These are phyloP conservation scores for Monodelphis domestica DNA, from an alignment of 2,797 vertebrate species.

Conservation along the genomic window DNA sequence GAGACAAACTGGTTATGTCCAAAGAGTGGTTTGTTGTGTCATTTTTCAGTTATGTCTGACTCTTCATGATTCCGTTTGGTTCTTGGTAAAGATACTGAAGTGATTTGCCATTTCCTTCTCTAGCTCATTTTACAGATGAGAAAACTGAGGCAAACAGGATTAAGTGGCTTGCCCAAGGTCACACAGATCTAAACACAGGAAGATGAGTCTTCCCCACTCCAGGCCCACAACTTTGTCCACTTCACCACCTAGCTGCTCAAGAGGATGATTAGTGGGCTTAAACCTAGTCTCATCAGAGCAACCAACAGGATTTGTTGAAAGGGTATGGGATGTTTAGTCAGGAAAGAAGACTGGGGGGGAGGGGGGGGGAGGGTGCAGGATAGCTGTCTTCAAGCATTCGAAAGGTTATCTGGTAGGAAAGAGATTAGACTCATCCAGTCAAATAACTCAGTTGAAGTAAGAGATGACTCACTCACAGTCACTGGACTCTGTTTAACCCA, in stretches of 20 bases:
- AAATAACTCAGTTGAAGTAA: neutral
- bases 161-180: too few relatives aligned
- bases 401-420: neutral
- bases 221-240: too few relatives aligned
- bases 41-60: too few relatives aligned
- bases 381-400: neutral
- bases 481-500: neutral
- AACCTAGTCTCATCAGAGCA: neutral
- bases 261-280: neutral
- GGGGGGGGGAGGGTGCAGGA: neutral
- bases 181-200: too few relatives aligned
- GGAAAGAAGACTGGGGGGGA: neutral
- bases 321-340: neutral
- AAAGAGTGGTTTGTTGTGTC: too few relatives aligned
- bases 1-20: neutral
- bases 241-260: too few relatives aligned
- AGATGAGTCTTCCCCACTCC: too few relatives aligned
- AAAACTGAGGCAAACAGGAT: too few relatives aligned
- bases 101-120: too few relatives aligned
- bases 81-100: too few relatives aligned
- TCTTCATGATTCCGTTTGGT: too few relatives aligned
- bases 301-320: neutral
- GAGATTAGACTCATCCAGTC: neutral
- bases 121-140: too few relatives aligned
- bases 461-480: neutral